Conservation (phyloP, 2,888 invertebrate species). For the Plebejus melissa region DNA sequence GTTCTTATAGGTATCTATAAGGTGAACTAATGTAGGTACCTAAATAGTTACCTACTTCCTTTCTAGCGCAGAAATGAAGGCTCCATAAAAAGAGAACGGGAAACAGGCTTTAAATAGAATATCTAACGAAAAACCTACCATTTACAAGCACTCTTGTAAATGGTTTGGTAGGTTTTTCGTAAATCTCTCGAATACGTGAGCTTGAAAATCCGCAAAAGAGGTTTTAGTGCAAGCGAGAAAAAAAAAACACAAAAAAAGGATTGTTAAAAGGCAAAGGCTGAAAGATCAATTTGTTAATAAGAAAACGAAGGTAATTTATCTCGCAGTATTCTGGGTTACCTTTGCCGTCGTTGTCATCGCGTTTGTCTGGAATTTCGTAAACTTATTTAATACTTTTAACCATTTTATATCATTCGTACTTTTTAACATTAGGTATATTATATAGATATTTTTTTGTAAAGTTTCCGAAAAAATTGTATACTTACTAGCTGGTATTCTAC, state of each 20-base stretch:
- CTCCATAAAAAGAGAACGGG: too few relatives aligned
- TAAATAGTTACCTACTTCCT: too few relatives aligned
- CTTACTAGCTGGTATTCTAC: slow-evolving; percentile 81
- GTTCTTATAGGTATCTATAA: too few relatives aligned
- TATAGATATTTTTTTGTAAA: neutral
- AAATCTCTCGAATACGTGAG: neutral
- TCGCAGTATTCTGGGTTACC: slow-evolving; percentile 53
- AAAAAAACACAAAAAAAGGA: neutral
- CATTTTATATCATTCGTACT: neutral
- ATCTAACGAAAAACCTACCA: too few relatives aligned
- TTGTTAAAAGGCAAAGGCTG: slow-evolving; percentile 36
- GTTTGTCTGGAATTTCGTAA: slow-evolving; percentile 58
- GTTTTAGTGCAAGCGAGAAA: neutral
- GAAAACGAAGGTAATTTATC: slow-evolving; percentile 38
- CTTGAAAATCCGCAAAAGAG: neutral
- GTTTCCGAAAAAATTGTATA: slow-evolving; percentile 31
- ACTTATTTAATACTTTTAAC: slow-evolving; percentile 31
- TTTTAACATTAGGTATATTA: neutral
- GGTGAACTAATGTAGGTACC: too few relatives aligned
- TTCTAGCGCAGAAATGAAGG: too few relatives aligned
- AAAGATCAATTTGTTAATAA: slow-evolving; percentile 38
- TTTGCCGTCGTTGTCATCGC: slow-evolving; percentile 64
- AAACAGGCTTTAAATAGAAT: too few relatives aligned
- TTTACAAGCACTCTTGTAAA: too few relatives aligned
- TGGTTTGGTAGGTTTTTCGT: neutral